Evolutionary conservation across 2,797 vertebrate species (phyloP).

Genomic region (Pogonophryne albipinna): DNA sequence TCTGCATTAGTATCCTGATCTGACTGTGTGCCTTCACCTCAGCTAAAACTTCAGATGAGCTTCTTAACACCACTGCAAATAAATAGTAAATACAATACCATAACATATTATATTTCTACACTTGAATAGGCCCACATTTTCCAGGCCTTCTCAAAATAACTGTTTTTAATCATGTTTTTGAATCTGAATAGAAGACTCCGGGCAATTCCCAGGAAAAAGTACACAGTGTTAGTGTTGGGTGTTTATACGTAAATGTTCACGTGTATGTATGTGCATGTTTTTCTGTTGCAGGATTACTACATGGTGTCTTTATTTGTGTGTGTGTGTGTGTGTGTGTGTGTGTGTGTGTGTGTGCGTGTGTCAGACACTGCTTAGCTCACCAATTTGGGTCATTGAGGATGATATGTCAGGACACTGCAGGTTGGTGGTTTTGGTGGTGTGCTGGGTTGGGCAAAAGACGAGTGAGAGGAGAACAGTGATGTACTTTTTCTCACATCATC

Average conservation of each 20-base stretch:
- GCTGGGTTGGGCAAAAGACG: constrained; percentile 1
- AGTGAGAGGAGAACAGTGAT: constrained; percentile 25
- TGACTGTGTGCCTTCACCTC: neutral
- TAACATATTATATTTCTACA: neutral
- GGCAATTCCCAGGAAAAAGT: neutral
- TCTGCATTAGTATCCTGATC: neutral
- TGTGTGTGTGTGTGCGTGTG: constrained; percentile 16
- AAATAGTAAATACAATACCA: neutral
- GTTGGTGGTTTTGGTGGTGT: constrained; percentile 46
- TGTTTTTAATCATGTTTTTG: too few relatives aligned
- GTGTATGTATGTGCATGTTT: neutral
- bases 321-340: neutral
- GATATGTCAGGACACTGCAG: constrained; percentile 51
- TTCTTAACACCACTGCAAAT: neutral
- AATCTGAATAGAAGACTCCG: too few relatives aligned
- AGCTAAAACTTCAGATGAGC: neutral
- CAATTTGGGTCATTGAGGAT: constrained; percentile 54
- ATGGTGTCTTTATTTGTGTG: neutral
- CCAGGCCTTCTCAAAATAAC: too few relatives aligned
- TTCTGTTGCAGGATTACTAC: neutral
- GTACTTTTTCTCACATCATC: constrained; percentile 57
- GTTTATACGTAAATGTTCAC: neutral
- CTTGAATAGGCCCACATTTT: neutral
- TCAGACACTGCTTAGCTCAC: constrained; percentile 58
- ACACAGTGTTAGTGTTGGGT: neutral